Evolutionary conservation across 2,888 invertebrate species (phyloP), one percentile per base, ranked within the genome.

Genomic region (Macrostomum cliftonense): DNA sequence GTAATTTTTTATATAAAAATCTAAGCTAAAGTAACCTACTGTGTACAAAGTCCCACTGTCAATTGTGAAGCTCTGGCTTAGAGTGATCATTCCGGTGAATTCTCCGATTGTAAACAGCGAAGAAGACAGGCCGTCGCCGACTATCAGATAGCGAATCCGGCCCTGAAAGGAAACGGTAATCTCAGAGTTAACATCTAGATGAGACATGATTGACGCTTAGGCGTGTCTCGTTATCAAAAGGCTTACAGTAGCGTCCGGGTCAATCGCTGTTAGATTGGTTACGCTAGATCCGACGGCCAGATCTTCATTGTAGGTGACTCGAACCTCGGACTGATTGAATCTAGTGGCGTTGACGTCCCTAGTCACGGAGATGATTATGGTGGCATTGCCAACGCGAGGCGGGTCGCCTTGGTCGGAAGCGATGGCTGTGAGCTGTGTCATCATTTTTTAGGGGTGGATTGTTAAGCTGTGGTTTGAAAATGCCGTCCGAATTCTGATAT

Each of bases 371-470:
- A 62, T 53, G 11, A 36, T 49, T 1, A 65, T 54, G 17, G 44
- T 49, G 12, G 57, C 55, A 7, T 50, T 45, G 14, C 56, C 58
- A 4, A 49, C 53, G 39, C 54, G 55, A 5, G 53, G 37, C 7
- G 61, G 58, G 4, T 52, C 47, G 4, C 55, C 58, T 12, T 53
- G 46, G 45, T 62, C 62, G 21, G 54, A 53, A 17, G 55, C 62
- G 36, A 51, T 43, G 12, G 61, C 59, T 5, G 49, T 47, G 50
- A 61, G 59, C 61, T 61, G 51, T 2, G 53, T n/a, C n/a, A n/a
- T n/a, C n/a, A n/a, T n/a, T n/a, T n/a, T n/a, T n/a, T n/a, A n/a
- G n/a, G 46, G 39, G 11, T 14, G 16, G 36, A 38, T 21, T 1
- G 37, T n/a, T 28, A 49, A n/a, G 11, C 28, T 9, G 57, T 50